Evolutionary conservation across 2,113 vertebrate genomes (phyloP).

Genomic region (Columbina picui): DNA sequence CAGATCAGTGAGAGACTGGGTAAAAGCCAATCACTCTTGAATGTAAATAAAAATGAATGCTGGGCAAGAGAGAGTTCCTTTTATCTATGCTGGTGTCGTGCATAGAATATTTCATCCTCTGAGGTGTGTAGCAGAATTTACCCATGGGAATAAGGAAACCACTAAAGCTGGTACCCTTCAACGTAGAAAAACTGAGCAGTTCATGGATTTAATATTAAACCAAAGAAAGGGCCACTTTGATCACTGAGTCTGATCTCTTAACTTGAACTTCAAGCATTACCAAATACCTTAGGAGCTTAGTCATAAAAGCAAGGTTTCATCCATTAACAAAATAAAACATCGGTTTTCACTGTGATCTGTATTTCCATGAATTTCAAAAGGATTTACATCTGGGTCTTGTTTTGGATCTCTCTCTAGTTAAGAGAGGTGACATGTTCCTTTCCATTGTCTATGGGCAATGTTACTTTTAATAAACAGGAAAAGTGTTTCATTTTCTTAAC

Average conservation of each 20-base stretch:
- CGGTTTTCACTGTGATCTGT: conserved; percentile 5
- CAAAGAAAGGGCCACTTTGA: conserved; percentile 44
- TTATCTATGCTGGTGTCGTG: conserved; percentile 19
- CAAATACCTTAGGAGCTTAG: not conserved
- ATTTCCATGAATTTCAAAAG: conserved; percentile 37
- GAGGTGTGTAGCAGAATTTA: conserved; percentile 25
- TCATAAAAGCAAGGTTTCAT: not conserved
- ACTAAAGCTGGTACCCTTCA: conserved; percentile 12
- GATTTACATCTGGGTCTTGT: not conserved
- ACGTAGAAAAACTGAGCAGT: not conserved
- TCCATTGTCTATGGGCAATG: not conserved
- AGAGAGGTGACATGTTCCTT: not conserved
- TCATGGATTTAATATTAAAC: conserved; percentile 52
- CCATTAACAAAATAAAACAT: conserved; percentile 39
- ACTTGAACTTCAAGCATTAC: conserved; percentile 51
- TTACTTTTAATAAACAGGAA: not conserved
- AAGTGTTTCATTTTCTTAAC: not conserved
- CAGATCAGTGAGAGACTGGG: not conserved
- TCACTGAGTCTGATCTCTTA: conserved; percentile 38
- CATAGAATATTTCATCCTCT: not conserved
- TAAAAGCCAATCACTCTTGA: not conserved
- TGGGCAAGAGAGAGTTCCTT: not conserved
- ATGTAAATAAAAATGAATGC: conserved; percentile 43
- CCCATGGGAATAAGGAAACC: not conserved
- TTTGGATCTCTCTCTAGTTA: not conserved